A percentile compares a stretch with the other conserved stretches of the same genome.
Conservation (phyloP, 1,140 invertebrate genomes). For the Goniozus legneri region DNA sequence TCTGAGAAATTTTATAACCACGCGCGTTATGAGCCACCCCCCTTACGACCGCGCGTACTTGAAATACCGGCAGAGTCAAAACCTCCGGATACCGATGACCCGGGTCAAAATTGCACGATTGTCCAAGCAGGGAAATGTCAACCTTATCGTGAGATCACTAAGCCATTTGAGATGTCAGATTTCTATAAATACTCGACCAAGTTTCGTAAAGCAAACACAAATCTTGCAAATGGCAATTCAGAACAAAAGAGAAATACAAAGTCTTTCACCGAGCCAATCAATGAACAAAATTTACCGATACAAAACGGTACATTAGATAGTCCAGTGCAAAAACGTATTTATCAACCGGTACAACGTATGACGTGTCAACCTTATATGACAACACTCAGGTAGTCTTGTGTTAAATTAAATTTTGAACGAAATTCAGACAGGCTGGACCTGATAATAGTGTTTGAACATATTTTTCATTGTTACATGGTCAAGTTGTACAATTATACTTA, state of each 20-base stretch:
- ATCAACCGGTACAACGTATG: constrained; percentile 51
- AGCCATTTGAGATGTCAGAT: constrained; percentile 95
- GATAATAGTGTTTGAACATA: no score
- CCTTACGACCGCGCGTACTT: constrained; percentile 25
- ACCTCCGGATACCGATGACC: constrained; percentile 27
- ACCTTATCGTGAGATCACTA: constrained; percentile 88
- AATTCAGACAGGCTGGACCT: not conserved
- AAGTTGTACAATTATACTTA: no score
- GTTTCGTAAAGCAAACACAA: constrained; percentile 65
- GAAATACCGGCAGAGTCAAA: constrained; percentile 51
- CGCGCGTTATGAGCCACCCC: constrained; percentile 27
- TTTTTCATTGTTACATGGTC: no score
- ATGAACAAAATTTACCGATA: not conserved
- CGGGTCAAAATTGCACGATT: constrained; percentile 70
- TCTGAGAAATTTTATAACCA: constrained; percentile 14
- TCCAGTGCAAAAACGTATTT: constrained; percentile 52
- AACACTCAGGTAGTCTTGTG: constrained; percentile 24
- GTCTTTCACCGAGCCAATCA: constrained; percentile 8
- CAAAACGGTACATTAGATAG: constrained; percentile 15
- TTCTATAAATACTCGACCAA: constrained; percentile 97
- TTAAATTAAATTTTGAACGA: constrained; percentile 2
- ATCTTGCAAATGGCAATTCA: constrained; percentile 12
- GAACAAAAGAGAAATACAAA: constrained; percentile 11
- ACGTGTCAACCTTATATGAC: constrained; percentile 47
- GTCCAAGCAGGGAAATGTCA: constrained; percentile 85